Evolutionary conservation across 2,888 invertebrate genomes (phyloP), one percentile per base, ranked within the genome.

Genomic region (Anorthoa munda): DNA sequence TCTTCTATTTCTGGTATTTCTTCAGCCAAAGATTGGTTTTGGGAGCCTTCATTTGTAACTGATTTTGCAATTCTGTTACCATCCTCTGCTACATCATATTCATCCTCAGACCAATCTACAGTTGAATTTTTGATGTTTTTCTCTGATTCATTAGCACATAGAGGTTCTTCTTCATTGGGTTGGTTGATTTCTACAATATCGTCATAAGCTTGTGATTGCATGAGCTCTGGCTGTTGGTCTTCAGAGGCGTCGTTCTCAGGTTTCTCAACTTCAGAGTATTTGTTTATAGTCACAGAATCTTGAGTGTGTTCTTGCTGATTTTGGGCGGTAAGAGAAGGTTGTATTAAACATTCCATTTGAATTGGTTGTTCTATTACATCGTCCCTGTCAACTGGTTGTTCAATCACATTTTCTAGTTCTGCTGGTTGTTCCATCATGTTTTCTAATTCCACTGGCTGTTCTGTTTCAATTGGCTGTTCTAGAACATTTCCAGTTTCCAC

Each of bases 91-190:
- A 81, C 48, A 66, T 93, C 93, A 83, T 86, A 88, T 82, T 94
- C 94, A 86, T 95, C 94, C 82, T 95, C 94, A 61, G 94, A 93
- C 95, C 95, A 95, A 88, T 96, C 93, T 53, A 93, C 91, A 75
- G 94, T 85, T 81, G 94, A 84, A 75, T 82, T 91, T 87, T 92
- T 89, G 23, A 93, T 91, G 79, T 92, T 89, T 71, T 90, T 90
- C 59, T 89, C 89, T 59, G 90, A 79, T 77, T 83, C 83, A 79
- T 88, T 86, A 78, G 82, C 69, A 72, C 73, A 75, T 17, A 50
- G 50, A 23, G 75, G 68, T 70, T 84, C 71, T 50, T 71, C 75
- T 48, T 82, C 70, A 60, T 70, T 65, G 21, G 56, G 53, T 31
- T 21, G 73, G 39, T 67, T 72, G 48, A 81, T 77, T 77, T 86